Conservation (phyloP, 2,888 invertebrate genomes). For the Barypeithes pellucidus region DNA sequence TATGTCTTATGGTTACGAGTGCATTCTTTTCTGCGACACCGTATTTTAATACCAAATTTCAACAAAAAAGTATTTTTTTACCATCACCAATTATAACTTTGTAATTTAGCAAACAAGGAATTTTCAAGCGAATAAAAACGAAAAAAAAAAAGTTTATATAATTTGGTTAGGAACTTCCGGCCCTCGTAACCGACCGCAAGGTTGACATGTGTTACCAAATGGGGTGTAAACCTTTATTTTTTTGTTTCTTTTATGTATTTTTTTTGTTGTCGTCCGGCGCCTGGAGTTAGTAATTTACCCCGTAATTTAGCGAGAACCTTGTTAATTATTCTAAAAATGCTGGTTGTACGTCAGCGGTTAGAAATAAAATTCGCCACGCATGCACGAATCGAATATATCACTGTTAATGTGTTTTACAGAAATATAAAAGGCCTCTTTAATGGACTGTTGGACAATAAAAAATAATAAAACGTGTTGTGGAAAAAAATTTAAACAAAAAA, state of each 20-base stretch:
- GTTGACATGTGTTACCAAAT: slow-evolving; percentile 32
- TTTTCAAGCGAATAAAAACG: too few relatives aligned
- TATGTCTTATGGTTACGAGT: too few relatives aligned
- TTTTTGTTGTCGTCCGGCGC: slow-evolving; percentile 32
- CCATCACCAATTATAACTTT: too few relatives aligned
- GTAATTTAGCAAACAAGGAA: too few relatives aligned
- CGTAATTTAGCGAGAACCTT: slow-evolving; percentile 51
- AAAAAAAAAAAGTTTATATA: too few relatives aligned
- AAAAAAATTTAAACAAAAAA: slow-evolving; percentile 22
- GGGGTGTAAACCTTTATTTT: slow-evolving; percentile 36
- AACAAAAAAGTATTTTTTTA: too few relatives aligned
- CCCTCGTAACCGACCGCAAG: slow-evolving; percentile 8
- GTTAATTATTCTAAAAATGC: slow-evolving; percentile 51
- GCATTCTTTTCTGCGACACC: too few relatives aligned
- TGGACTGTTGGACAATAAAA: slow-evolving; percentile 28
- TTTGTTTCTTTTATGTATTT: slow-evolving; percentile 32
- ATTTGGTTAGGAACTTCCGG: not conserved
- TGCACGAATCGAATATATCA: slow-evolving; percentile 32
- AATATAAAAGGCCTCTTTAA: slow-evolving; percentile 30
- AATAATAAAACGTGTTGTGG: slow-evolving; percentile 23
- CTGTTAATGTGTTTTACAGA: slow-evolving; percentile 36
- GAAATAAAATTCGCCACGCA: slow-evolving; percentile 38
- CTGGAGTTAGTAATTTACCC: slow-evolving; percentile 38
- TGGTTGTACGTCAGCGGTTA: slow-evolving; percentile 40
- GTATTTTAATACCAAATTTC: too few relatives aligned